Percentiles rank a stretch among this genome's conserved stretches.
Evolutionary conservation across 2,888 invertebrate genomes (phyloP).

Genomic region (Spisula solida): DNA sequence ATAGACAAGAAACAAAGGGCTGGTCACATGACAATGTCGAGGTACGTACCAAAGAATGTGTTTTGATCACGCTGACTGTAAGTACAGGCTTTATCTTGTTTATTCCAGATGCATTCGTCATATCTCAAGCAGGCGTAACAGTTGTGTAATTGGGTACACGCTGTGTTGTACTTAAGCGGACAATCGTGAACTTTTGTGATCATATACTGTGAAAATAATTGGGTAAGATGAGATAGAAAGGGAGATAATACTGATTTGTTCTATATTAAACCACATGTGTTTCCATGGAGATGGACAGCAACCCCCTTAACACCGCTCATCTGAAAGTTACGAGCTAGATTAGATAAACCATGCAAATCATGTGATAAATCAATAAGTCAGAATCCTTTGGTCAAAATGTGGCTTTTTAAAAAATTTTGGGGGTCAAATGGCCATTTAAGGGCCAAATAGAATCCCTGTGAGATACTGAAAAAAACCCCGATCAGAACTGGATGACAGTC

Average conservation of each 20-base stretch:
- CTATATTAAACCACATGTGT: too few species aligned
- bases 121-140: slow-evolving; percentile 95
- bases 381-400: too few species aligned
- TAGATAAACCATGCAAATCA: not conserved
- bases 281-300: too few species aligned
- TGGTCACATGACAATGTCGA: not conserved
- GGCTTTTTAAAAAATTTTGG: too few species aligned
- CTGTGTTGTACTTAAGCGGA: slow-evolving; percentile 90
- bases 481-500: too few species aligned
- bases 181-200: slow-evolving; percentile 87
- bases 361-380: not conserved
- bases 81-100: slow-evolving; percentile 29
- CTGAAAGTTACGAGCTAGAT: not conserved
- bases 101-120: slow-evolving; percentile 89
- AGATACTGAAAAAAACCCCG: too few species aligned
- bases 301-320: not conserved
- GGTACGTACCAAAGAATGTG: slow-evolving; percentile 38
- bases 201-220: slow-evolving; percentile 58
- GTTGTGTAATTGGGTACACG: slow-evolving; percentile 93
- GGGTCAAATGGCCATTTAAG: too few species aligned
- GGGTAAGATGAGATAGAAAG: not conserved
- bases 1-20: not conserved
- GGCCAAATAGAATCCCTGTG: too few species aligned
- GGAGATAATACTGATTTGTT: not conserved
- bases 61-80: slow-evolving; percentile 29